Evolutionary conservation across 2,797 vertebrate genomes (phyloP).

Genomic region (Halcyon smyrnensis): DNA sequence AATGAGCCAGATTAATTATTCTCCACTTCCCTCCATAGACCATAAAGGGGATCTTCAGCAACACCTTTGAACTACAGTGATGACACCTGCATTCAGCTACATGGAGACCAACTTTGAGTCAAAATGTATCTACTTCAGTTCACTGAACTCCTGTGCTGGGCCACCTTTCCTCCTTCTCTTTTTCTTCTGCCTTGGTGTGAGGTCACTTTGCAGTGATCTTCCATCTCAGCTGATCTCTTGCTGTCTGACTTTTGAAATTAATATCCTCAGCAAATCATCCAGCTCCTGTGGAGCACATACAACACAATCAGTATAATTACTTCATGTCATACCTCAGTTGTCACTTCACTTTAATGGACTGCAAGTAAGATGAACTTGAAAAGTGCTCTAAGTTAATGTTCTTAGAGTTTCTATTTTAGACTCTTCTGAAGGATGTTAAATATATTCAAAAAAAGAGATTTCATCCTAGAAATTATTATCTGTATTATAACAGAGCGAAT

Average conservation of each 20-base stretch:
- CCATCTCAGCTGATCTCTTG: conserved; percentile 47
- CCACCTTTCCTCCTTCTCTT: background rate
- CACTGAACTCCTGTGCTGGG: background rate
- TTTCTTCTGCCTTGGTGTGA: background rate
- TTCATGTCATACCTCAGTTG: conserved; percentile 50
- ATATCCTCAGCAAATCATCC: conserved; percentile 52
- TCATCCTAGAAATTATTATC: conserved; percentile 3
- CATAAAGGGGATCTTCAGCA: background rate
- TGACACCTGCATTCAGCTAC: background rate
- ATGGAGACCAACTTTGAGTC: background rate
- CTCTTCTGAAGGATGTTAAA: conserved; percentile 12
- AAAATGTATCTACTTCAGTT: background rate
- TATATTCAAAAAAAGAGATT: conserved; percentile 8
- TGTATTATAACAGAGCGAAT: background rate
- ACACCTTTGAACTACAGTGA: background rate
- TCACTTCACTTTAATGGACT: conserved; percentile 58
- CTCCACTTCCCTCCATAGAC: background rate
- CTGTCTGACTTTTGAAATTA: conserved; percentile 54
- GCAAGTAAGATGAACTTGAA: conserved; percentile 45
- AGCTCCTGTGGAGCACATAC: conserved; percentile 22
- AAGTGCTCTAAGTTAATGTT: conserved; percentile 35
- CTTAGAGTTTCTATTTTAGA: conserved; percentile 46
- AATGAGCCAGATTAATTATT: background rate
- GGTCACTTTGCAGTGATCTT: conserved; percentile 47
- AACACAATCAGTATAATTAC: conserved; percentile 67